Percentiles rank a stretch among this genome's conserved stretches.
Conservation (phyloP, 37 sponge, comb jelly and placozoan species). For the Corticium candelabrum region DNA sequence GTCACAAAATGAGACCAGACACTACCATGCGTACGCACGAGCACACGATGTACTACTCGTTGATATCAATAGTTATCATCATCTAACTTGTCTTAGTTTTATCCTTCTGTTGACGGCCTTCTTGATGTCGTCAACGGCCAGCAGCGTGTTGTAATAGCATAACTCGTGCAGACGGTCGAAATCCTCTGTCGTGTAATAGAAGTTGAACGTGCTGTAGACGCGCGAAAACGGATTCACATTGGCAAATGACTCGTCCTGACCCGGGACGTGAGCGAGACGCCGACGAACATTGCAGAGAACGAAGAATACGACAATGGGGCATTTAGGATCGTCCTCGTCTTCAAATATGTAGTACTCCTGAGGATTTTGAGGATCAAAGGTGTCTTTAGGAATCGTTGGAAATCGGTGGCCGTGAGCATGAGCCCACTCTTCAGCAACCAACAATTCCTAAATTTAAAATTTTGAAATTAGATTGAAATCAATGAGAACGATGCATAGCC, state of each 20-base stretch:
- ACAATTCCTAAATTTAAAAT: conserved; percentile 1
- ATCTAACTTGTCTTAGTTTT: too few relatives aligned
- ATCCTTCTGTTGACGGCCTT: neutral
- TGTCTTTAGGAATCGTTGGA: neutral
- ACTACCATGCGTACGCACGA: too few relatives aligned
- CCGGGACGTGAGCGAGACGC: neutral
- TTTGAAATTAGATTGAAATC: too few relatives aligned
- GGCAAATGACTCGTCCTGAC: neutral
- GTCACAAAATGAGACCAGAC: too few relatives aligned
- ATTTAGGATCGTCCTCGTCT: neutral
- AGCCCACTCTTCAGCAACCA: neutral
- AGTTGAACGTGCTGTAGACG: neutral
- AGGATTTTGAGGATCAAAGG: neutral
- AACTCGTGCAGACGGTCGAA: neutral
- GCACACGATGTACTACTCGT: too few relatives aligned
- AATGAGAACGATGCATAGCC: too few relatives aligned
- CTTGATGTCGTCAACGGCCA: neutral
- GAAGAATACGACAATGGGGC: neutral
- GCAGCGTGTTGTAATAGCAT: neutral
- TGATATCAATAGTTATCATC: too few relatives aligned
- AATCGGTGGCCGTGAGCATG: neutral
- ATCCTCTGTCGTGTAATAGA: neutral
- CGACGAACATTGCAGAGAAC: neutral
- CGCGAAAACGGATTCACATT: neutral
- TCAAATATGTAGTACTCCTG: neutral